A percentile compares a stretch with the other conserved stretches of the same genome.
Evolutionary conservation across 2,888 invertebrate species (phyloP).

Genomic region (Peribatodes rhomboidaria): DNA sequence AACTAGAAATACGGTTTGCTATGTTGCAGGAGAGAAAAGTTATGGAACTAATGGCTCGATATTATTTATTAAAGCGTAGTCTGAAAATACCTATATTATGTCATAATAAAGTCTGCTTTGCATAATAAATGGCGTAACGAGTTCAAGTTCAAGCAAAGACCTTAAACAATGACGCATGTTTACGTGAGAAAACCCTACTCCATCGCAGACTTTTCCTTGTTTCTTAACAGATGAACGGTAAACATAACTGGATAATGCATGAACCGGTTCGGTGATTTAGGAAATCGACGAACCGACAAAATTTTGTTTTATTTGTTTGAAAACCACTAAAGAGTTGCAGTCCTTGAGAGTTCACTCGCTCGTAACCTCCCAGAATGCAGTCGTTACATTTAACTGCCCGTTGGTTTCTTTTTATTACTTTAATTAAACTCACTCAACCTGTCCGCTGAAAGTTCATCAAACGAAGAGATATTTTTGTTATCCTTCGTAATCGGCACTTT

Average conservation of each 20-base stretch:
- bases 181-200: constrained; percentile 37
- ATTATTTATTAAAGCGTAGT: background rate
- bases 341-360: constrained; percentile 35
- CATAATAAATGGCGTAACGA: constrained; percentile 21
- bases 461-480: constrained; percentile 20
- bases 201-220: constrained; percentile 30
- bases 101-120: constrained; percentile 15
- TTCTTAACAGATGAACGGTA: constrained; percentile 69
- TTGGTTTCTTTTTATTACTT: constrained; percentile 25
- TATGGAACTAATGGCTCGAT: background rate
- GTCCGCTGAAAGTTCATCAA: constrained; percentile 23
- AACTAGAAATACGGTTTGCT: background rate
- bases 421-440: constrained; percentile 28
- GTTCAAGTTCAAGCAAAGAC: constrained; percentile 25
- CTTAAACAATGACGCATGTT: constrained; percentile 33
- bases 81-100: background rate
- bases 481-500: constrained; percentile 16
- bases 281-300: constrained; percentile 59
- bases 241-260: constrained; percentile 75
- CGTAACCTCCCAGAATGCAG: constrained; percentile 29
- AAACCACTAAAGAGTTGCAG: constrained; percentile 29
- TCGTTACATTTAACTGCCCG: constrained; percentile 29
- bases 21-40: background rate
- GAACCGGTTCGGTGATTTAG: constrained; percentile 73
- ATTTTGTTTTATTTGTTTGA: constrained; percentile 42